Evolutionary conservation across 1,140 invertebrate species (phyloP).

Genomic region (Zaprionus kolodkinae): DNA sequence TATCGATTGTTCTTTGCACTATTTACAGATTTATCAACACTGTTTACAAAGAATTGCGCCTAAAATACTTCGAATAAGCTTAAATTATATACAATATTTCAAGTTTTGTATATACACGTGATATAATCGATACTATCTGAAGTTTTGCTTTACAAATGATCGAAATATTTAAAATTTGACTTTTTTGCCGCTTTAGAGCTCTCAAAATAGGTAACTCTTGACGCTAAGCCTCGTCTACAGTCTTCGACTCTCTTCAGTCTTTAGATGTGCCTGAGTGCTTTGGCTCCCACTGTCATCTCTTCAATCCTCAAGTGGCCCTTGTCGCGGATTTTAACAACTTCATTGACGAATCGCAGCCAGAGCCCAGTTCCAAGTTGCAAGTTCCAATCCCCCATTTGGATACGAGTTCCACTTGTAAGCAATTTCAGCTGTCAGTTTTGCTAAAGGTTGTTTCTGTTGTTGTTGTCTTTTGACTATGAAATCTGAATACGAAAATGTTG

Average conservation of each 20-base stretch:
- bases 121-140: too few relatives aligned
- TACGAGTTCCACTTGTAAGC: constrained; percentile 70
- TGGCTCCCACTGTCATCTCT: constrained; percentile 9
- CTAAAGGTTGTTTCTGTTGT: constrained; percentile 29
- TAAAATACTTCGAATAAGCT: too few relatives aligned
- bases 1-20: too few relatives aligned
- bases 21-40: too few relatives aligned
- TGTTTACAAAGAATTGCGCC: too few relatives aligned
- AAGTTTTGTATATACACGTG: too few relatives aligned
- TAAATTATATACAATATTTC: too few relatives aligned
- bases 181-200: too few relatives aligned
- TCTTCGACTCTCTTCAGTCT: not conserved
- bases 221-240: not conserved
- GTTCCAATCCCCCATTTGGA: constrained; percentile 1
- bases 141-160: too few relatives aligned
- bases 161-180: too few relatives aligned
- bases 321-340: constrained; percentile 78
- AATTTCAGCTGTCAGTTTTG: constrained; percentile 71
- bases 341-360: constrained; percentile 50
- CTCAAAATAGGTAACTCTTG: constrained; percentile 7
- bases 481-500: constrained; percentile 70
- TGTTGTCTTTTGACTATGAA: constrained; percentile 42
- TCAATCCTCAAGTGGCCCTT: constrained; percentile 72
- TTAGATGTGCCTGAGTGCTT: constrained; percentile 9
- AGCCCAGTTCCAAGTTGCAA: not conserved